phyloP scores from a whole-genome alignment of 2,113 vertebrate species.

The Gadus chalcogrammus region DNA sequence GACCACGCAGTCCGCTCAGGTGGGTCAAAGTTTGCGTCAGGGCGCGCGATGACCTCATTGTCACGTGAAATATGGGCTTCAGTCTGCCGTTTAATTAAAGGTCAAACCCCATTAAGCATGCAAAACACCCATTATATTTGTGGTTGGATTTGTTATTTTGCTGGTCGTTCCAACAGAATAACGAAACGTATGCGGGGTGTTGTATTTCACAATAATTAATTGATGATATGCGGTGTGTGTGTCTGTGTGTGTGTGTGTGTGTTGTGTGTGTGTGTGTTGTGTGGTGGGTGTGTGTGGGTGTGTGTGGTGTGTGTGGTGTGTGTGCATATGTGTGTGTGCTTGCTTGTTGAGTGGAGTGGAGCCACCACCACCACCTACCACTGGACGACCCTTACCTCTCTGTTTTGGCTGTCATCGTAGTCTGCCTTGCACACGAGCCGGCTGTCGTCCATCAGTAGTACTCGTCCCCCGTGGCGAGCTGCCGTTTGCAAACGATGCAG shows the following conservation, averaged over 20 bases:
- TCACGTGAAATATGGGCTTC: constrained; percentile 52
- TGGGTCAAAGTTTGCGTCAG: constrained; percentile 66
- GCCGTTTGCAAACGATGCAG: constrained; percentile 93
- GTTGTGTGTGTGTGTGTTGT: no score
- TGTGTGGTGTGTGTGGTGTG: no score
- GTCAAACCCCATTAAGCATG: neutral
- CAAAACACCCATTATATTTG: neutral
- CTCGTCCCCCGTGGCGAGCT: constrained; percentile 95
- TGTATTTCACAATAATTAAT: no score
- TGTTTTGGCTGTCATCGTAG: constrained; percentile 97
- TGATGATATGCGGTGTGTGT: no score
- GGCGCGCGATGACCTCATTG: constrained; percentile 53
- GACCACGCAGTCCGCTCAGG: constrained; percentile 54
- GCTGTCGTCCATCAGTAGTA: constrained; percentile 99
- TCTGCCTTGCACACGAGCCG: constrained; percentile 94
- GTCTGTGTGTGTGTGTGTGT: no score
- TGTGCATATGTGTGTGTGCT: no score
- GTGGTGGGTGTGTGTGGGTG: no score
- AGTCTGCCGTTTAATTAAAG: constrained; percentile 36
- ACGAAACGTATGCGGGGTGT: no score
- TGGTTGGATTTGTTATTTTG: neutral
- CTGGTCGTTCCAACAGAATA: neutral
- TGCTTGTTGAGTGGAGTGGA: neutral
- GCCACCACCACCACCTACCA: neutral
- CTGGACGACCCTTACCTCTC: constrained; percentile 84